These are phyloP conservation scores for Melinopterus prodromus DNA, from an alignment of 2,888 invertebrate species.

Conservation along the genomic window DNA sequence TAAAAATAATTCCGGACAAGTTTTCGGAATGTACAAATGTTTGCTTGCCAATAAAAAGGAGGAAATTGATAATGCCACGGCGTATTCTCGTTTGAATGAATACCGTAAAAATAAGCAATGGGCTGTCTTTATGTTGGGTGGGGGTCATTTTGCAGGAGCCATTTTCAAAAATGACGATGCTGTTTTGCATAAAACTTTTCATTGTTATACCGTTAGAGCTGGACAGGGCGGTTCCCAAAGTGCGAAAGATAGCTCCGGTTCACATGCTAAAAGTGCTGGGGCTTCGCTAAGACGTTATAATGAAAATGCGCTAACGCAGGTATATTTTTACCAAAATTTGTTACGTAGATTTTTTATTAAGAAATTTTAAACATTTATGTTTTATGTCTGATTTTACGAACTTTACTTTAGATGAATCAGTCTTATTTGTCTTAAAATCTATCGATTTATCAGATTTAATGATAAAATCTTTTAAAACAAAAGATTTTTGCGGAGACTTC, in stretches of 20 bases:
- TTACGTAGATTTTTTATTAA: background rate
- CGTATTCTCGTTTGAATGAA: conserved; percentile 51
- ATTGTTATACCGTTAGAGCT: conserved; percentile 83
- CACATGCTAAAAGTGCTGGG: conserved; percentile 80
- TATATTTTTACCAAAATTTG: conserved; percentile 49
- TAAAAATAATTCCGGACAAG: conserved; percentile 71
- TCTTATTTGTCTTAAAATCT: background rate
- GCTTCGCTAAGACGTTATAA: conserved; percentile 82
- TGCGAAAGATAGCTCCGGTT: conserved; percentile 68
- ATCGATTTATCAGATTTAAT: background rate
- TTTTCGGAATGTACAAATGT: conserved; percentile 79
- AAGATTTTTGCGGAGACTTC: conserved; percentile 7
- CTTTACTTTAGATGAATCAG: background rate
- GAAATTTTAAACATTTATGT: too few species aligned
- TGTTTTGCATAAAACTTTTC: conserved; percentile 81
- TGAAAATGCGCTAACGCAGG: conserved; percentile 77
- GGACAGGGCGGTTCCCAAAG: conserved; percentile 85
- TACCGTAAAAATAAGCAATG: conserved; percentile 61
- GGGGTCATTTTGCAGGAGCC: conserved; percentile 84
- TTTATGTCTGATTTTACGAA: too few species aligned
- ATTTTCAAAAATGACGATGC: conserved; percentile 67
- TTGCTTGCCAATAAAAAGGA: conserved; percentile 74
- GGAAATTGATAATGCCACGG: conserved; percentile 42
- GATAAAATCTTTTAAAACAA: background rate
- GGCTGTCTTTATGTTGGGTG: conserved; percentile 84